Percentiles rank a stretch among this genome's conserved stretches.
phyloP scores from a whole-genome alignment of 2,888 invertebrate species.

The Drosophila kuntzei region DNA sequence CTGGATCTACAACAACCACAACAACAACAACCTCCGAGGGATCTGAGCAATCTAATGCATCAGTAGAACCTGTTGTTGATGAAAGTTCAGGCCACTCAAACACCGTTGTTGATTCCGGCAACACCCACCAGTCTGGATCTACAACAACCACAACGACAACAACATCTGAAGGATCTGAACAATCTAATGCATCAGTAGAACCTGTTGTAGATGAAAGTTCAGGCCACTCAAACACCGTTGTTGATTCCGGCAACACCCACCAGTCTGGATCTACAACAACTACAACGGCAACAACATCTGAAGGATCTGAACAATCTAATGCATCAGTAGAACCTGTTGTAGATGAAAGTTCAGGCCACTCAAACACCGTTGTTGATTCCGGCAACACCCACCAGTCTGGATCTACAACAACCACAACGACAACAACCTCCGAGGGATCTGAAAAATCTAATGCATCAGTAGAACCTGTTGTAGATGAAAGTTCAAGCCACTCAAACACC shows the following conservation, averaged over 20 bases:
- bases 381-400: conserved; percentile 11
- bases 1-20: not conserved
- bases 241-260: conserved; percentile 6
- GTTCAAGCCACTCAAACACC: not conserved
- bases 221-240: not conserved
- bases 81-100: not conserved
- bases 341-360: not conserved
- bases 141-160: conserved; percentile 10
- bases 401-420: conserved; percentile 8
- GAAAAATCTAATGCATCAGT: not conserved
- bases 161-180: not conserved
- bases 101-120: not conserved
- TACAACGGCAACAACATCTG: conserved; percentile 7
- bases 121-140: conserved; percentile 2
- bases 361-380: not conserved
- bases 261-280: conserved; percentile 22
- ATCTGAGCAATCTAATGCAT: not conserved
- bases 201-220: not conserved
- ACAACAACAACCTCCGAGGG: not conserved
- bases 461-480: not conserved
- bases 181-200: not conserved
- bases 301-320: not conserved
- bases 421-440: conserved; percentile 6
- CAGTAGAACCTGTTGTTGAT: not conserved
- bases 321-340: not conserved